These are phyloP conservation scores for Trichopoda pennipes DNA, from an alignment of 2,888 invertebrate genomes.

Conservation along the genomic window DNA sequence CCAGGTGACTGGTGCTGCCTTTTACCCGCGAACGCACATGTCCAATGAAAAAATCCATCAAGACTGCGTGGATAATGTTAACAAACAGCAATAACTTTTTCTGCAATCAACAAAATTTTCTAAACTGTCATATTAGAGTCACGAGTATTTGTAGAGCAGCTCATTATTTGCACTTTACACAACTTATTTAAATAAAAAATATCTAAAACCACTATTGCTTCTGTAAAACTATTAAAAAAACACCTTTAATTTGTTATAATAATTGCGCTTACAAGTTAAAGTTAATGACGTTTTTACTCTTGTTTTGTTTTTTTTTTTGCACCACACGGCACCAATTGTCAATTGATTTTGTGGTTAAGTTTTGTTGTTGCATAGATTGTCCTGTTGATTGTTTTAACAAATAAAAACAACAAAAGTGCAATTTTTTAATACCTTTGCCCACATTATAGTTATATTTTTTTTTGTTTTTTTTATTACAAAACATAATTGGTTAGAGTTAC, in stretches of 20 bases:
- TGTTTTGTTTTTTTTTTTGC: conserved; percentile 24
- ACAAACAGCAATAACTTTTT: too few species aligned
- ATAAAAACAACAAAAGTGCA: conserved; percentile 46
- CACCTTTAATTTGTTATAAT: conserved; percentile 36
- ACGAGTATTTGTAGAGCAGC: too few species aligned
- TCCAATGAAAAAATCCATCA: too few species aligned
- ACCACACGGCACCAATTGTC: conserved; percentile 73
- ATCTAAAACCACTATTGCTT: neutral
- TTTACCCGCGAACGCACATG: too few species aligned
- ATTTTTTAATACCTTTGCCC: conserved; percentile 59
- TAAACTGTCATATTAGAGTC: too few species aligned
- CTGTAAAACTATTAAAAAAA: neutral
- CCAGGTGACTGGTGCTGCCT: too few species aligned
- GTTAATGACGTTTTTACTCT: conserved; percentile 10
- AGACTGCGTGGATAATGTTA: too few species aligned
- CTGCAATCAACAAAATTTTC: too few species aligned
- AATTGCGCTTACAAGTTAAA: conserved; percentile 47
- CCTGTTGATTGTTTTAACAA: conserved; percentile 64
- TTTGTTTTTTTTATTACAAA: conserved; percentile 30
- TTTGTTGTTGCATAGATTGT: conserved; percentile 56
- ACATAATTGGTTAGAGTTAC: conserved; percentile 66
- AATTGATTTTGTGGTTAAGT: conserved; percentile 78
- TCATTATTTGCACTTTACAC: too few species aligned
- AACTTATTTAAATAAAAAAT: neutral
- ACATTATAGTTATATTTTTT: conserved; percentile 15